Conservation (phyloP, 1,140 invertebrate genomes). For the Lutraria rhynchaena region DNA sequence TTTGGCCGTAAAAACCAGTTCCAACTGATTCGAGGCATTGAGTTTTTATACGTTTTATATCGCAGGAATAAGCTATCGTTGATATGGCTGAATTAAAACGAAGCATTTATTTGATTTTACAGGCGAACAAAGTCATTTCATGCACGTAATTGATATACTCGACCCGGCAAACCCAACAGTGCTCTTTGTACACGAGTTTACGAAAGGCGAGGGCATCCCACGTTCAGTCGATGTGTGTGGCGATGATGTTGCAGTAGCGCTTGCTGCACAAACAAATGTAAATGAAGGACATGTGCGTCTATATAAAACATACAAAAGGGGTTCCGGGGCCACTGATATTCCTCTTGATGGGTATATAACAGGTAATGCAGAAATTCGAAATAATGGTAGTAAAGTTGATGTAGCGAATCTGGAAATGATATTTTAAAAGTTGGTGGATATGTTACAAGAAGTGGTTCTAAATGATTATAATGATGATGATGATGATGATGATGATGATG, state of each 20-base stretch:
- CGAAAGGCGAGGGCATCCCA: conserved; percentile 28
- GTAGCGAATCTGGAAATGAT: too few relatives aligned
- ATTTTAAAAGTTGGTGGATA: too few relatives aligned
- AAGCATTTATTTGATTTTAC: background rate
- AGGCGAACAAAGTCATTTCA: conserved; percentile 29
- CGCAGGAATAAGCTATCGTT: background rate
- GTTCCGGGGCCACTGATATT: conserved; percentile 5
- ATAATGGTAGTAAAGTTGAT: too few relatives aligned
- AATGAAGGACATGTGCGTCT: conserved; percentile 53
- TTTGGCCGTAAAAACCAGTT: background rate
- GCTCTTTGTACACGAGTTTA: conserved; percentile 42
- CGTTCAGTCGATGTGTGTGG: conserved; percentile 37
- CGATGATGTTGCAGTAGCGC: conserved; percentile 32
- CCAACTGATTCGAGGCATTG: background rate
- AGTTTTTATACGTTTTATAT: background rate
- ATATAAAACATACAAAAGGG: conserved; percentile 9
- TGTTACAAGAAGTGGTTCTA: too few relatives aligned
- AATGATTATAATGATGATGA: too few relatives aligned
- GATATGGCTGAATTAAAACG: background rate
- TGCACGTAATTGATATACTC: conserved; percentile 51
- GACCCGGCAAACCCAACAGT: conserved; percentile 22
- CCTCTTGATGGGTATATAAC: conserved; percentile 34
- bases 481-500: too few relatives aligned
- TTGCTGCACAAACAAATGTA: conserved; percentile 22
- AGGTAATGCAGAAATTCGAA: too few relatives aligned